Conservation (phyloP, 2,888 invertebrate species). For the Drosophila macrospina region DNA sequence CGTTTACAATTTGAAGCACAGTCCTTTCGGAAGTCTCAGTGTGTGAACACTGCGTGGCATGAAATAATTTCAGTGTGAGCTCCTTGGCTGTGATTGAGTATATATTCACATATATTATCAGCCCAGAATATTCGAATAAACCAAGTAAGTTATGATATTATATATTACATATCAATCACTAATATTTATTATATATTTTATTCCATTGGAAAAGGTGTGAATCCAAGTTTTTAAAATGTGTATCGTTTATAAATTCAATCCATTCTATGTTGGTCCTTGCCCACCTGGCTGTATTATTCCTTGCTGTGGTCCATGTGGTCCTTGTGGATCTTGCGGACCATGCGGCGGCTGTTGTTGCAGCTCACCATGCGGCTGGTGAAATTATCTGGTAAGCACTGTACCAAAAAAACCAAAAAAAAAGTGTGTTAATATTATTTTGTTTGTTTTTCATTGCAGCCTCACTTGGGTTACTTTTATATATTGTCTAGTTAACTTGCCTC, state of each 20-base stretch:
- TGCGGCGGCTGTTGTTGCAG: slow-evolving; percentile 14
- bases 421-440: no score
- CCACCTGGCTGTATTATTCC: slow-evolving; percentile 56
- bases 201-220: not conserved
- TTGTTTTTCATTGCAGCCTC: not conserved
- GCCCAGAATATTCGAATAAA: slow-evolving; percentile 5
- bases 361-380: slow-evolving; percentile 19
- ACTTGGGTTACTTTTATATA: slow-evolving; percentile 8
- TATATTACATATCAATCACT: no score
- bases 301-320: slow-evolving; percentile 15
- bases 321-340: slow-evolving; percentile 16
- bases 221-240: slow-evolving; percentile 35
- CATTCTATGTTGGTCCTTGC: slow-evolving; percentile 69
- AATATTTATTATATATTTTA: no score
- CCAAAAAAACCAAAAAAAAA: no score
- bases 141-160: not conserved
- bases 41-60: slow-evolving; percentile 14
- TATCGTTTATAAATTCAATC: slow-evolving; percentile 58
- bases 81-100: not conserved
- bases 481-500: not conserved
- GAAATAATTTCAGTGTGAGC: not conserved
- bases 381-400: slow-evolving; percentile 1
- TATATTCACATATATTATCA: slow-evolving; percentile 36
- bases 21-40: slow-evolving; percentile 12
- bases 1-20: slow-evolving; percentile 4